These are phyloP conservation scores for Nasonia vitripennis DNA, from an alignment of 1,140 invertebrate species.

Conservation along the genomic window DNA sequence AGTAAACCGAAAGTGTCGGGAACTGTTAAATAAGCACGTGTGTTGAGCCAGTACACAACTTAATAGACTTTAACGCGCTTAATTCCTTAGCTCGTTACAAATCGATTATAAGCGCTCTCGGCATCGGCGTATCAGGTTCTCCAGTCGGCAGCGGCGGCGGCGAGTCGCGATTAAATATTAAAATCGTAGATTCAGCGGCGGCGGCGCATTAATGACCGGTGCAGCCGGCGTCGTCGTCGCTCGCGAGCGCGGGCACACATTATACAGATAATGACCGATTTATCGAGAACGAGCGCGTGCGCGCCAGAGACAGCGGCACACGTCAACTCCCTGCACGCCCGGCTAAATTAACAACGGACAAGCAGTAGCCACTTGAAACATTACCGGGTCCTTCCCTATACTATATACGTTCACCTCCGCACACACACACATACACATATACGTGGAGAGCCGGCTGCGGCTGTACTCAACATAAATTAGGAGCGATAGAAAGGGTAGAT, in stretches of 20 bases:
- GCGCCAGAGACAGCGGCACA: constrained; percentile 66
- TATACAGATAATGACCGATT: constrained; percentile 68
- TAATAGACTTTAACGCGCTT: constrained; percentile 7
- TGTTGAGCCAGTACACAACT: background rate
- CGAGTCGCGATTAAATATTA: background rate
- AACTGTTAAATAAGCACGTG: background rate
- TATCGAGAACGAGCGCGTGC: constrained; percentile 68
- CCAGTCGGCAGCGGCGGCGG: background rate
- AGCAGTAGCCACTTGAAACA: constrained; percentile 71
- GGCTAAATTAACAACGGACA: constrained; percentile 74
- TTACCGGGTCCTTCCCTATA: constrained; percentile 65
- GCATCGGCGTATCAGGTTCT: constrained; percentile 15
- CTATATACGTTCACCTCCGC: constrained; percentile 54
- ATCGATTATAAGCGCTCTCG: constrained; percentile 12
- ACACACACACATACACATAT: no score
- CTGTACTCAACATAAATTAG: constrained; percentile 74
- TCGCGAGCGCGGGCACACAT: constrained; percentile 25
- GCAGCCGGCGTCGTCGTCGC: constrained; percentile 25
- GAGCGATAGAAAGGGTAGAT: constrained; percentile 74
- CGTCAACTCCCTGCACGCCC: background rate
- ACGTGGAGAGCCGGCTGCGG: constrained; percentile 51
- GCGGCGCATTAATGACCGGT: background rate
- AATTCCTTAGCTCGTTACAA: constrained; percentile 41
- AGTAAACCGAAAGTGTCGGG: constrained; percentile 9
- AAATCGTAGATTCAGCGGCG: background rate